Conservation (phyloP, 2,888 invertebrate species). For the Pristionchus entomophagus region DNA sequence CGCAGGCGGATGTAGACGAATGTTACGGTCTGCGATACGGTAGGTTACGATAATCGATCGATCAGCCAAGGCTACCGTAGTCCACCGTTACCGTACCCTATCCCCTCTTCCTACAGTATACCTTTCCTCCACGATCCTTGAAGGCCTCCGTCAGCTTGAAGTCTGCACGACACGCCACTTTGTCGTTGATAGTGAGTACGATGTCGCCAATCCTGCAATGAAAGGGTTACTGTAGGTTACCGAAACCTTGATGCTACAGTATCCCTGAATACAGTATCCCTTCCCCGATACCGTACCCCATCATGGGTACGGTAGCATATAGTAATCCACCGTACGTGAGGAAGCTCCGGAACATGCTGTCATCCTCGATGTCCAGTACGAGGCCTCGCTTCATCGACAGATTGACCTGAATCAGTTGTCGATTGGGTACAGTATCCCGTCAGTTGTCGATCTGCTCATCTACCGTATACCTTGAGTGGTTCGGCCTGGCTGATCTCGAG, state of each 20-base stretch:
- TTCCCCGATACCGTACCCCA: not conserved
- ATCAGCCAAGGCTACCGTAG: too few relatives aligned
- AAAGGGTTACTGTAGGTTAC: not conserved
- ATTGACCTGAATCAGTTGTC: constrained; percentile 10
- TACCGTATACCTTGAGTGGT: constrained; percentile 24
- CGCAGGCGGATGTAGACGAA: constrained; percentile 1
- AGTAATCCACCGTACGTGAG: constrained; percentile 14
- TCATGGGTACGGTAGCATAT: too few relatives aligned
- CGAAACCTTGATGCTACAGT: not conserved
- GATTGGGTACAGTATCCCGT: not conserved
- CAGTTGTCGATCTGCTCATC: not conserved
- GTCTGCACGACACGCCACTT: not conserved
- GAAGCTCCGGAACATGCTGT: constrained; percentile 3
- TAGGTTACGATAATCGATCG: not conserved
- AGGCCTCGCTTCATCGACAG: constrained; percentile 14
- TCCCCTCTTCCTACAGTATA: not conserved
- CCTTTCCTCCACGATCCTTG: not conserved
- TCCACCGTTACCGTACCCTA: not conserved
- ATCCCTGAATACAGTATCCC: not conserved
- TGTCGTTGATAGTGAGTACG: constrained; percentile 4
- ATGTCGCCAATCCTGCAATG: not conserved
- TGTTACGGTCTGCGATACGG: not conserved
- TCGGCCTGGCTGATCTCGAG: not conserved
- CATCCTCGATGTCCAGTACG: constrained; percentile 25
- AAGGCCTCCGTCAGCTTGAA: constrained; percentile 8